Conservation (phyloP, 1,140 invertebrate species). For the Drosophila littoralis region DNA sequence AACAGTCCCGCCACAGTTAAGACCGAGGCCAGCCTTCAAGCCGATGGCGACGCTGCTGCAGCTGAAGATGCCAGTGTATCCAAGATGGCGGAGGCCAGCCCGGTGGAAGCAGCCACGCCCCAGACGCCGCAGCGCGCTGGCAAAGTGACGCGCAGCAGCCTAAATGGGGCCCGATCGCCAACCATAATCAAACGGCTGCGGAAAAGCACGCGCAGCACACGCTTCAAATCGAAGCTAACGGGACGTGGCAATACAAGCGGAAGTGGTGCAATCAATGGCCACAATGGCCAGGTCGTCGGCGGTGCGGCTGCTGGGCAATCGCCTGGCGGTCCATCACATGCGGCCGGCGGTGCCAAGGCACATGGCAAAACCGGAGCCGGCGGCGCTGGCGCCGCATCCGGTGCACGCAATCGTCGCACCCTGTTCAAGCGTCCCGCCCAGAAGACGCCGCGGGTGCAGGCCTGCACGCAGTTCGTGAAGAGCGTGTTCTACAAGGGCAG, state of each 20-base stretch:
- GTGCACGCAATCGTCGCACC: slow-evolving; percentile 88
- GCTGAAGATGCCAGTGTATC: background rate
- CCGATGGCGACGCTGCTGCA: background rate
- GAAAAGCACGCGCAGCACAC: slow-evolving; percentile 86
- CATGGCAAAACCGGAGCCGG: slow-evolving; percentile 52
- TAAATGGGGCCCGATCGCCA: slow-evolving; percentile 58
- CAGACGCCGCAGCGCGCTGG: slow-evolving; percentile 13
- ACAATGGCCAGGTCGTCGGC: slow-evolving; percentile 22
- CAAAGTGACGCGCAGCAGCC: slow-evolving; percentile 63
- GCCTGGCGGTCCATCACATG: background rate
- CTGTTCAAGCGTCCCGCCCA: slow-evolving; percentile 93
- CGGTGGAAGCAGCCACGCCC: background rate
- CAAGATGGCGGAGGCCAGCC: slow-evolving; percentile 30
- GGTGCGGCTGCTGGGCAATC: background rate
- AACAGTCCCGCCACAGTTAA: background rate
- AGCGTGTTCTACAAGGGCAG: slow-evolving; percentile 93
- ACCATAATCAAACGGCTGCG: slow-evolving; percentile 81
- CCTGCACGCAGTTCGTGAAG: slow-evolving; percentile 92
- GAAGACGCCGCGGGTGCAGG: slow-evolving; percentile 91
- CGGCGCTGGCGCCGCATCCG: slow-evolving; percentile 79
- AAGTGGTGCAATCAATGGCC: slow-evolving; percentile 30
- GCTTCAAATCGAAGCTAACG: slow-evolving; percentile 85
- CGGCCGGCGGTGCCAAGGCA: slow-evolving; percentile 50
- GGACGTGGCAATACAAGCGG: slow-evolving; percentile 15
- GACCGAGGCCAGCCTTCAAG: background rate